Evolutionary conservation across 2,113 vertebrate species (phyloP), one percentile per base, ranked within the genome.

Genomic region (Pelecanoides urinatrix): DNA sequence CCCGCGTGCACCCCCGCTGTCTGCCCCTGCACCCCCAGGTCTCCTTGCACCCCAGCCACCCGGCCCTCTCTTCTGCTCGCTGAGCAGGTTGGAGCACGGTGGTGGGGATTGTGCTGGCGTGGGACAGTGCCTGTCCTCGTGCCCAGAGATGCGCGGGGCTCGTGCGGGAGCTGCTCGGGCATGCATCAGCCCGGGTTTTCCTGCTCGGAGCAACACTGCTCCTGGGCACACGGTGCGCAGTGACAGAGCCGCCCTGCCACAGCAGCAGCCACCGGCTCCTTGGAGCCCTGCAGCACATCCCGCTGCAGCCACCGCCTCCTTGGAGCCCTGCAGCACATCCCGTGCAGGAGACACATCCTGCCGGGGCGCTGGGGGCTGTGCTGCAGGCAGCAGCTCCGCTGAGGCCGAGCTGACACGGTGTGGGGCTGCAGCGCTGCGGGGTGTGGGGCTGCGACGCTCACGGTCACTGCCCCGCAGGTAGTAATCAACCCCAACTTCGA

Each of bases 401-500:
- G 2, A 74, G 49, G 40, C 29, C 0, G 2, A 76, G 63, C 26
- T 32, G 61, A 22, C 1, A 1, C 0, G 1, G 36, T 11, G 19
- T 1, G 3, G 17, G 30, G 44, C 45, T 15, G 30, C 34, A 12
- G 61, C 34, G 10, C 16, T 21, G 61, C 26, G 1, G 5, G 44
- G 38, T 15, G 14, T 11, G 56, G 65, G 73, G 34, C 16, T 47
- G 49, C 4, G 1, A 56, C 36, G 20, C 62, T 90, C 72, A 91
- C 53, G 66, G 29, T 34, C 18, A 2, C 16, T 32, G 29, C 55
- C 58, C 78, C 62, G 25, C 88, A 99, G 99, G 97, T 99, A 6
- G 98, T 99, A 52, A 99, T 99, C 92, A 99, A 99, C 97, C 99
- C 99, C 32, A 99, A 99, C 73, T 98, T 98, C 1, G 99, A 99